Conservation (phyloP, 2,888 invertebrate species). For the Orchesella flavescens region DNA sequence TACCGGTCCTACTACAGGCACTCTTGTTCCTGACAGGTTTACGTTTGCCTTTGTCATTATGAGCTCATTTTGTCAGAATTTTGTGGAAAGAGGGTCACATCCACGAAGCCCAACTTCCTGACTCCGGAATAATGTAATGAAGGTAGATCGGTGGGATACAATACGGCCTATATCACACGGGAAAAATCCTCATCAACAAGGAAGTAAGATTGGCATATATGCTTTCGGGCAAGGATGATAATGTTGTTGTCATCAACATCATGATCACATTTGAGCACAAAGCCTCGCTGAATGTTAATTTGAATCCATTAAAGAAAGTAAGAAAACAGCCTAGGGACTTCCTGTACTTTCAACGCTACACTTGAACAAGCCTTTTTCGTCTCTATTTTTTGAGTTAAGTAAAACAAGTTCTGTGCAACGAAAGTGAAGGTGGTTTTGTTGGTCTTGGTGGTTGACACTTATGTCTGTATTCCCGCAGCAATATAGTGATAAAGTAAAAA, state of each 20-base stretch:
- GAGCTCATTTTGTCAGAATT: too few species aligned
- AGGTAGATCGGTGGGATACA: too few species aligned
- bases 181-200: not conserved
- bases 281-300: conserved; percentile 14
- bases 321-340: not conserved
- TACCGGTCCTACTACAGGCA: too few species aligned
- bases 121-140: too few species aligned
- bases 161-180: too few species aligned
- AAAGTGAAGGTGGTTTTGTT: not conserved
- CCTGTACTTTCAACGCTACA: not conserved
- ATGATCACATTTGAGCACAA: not conserved
- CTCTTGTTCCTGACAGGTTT: too few species aligned
- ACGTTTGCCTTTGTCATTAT: too few species aligned
- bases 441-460: not conserved
- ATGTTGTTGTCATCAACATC: not conserved
- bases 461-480: not conserved
- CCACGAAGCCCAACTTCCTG: too few species aligned
- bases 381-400: too few species aligned
- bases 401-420: too few species aligned
- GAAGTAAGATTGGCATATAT: not conserved
- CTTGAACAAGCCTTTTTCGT: too few species aligned
- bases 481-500: not conserved
- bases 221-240: not conserved
- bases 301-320: conserved; percentile 30
- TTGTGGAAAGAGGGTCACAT: too few species aligned